Percentiles rank a stretch among this genome's conserved stretches.
Conservation (phyloP, 2,113 vertebrate genomes). For the Chaetorhynchus papuensis region DNA sequence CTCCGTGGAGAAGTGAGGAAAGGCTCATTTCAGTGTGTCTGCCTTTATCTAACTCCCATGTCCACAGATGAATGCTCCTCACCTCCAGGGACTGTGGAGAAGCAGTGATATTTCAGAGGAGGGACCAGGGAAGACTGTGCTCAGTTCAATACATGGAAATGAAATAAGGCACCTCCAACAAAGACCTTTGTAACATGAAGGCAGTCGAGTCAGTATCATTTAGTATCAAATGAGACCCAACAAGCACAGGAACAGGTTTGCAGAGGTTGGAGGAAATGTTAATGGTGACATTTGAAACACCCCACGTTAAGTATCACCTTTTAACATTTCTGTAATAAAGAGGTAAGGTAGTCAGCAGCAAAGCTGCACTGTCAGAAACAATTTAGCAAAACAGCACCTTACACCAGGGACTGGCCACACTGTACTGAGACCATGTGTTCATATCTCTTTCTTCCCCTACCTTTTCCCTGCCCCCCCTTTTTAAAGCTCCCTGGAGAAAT, state of each 20-base stretch:
- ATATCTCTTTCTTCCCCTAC: no score
- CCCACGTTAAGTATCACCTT: neutral
- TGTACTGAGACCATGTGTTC: neutral
- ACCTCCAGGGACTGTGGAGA: neutral
- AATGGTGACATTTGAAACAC: neutral
- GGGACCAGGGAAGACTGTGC: neutral
- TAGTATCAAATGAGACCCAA: neutral
- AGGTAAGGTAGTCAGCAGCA: neutral
- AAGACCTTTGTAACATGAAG: neutral
- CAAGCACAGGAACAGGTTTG: neutral
- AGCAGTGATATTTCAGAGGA: neutral
- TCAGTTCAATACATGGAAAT: neutral
- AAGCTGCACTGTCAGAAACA: neutral
- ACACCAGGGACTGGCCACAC: neutral
- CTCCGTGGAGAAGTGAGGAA: neutral
- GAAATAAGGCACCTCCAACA: neutral
- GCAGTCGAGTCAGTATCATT: neutral
- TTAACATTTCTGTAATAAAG: neutral
- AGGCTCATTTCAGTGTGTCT: neutral
- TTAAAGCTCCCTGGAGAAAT: neutral
- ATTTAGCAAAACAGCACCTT: neutral
- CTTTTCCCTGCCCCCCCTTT: rapidly evolving
- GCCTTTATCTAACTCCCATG: neutral
- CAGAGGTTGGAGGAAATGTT: neutral
- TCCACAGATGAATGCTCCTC: neutral